phyloP scores from a whole-genome alignment of 2,888 invertebrate species.

The Spodoptera littoralis region DNA sequence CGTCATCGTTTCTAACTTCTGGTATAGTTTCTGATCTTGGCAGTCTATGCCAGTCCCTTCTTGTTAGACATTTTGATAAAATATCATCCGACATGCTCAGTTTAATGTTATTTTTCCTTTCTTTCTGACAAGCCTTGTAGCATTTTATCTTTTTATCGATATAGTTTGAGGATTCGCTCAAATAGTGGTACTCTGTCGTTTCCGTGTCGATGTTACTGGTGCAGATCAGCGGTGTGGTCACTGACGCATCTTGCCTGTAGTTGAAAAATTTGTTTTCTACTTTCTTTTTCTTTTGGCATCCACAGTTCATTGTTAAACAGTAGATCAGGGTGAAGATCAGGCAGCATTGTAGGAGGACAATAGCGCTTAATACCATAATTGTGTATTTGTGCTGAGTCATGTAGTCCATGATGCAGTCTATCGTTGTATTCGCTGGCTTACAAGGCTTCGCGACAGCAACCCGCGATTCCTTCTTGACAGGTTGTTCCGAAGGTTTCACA shows the following conservation, averaged over 20 bases:
- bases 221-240: conserved; percentile 79
- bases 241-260: conserved; percentile 76
- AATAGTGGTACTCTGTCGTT: conserved; percentile 73
- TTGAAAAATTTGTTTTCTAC: conserved; percentile 73
- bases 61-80: conserved; percentile 78
- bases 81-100: conserved; percentile 82
- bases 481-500: background rate
- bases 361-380: conserved; percentile 57
- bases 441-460: too few species aligned
- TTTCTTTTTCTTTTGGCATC: conserved; percentile 63
- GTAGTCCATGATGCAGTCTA: conserved; percentile 26
- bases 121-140: conserved; percentile 80
- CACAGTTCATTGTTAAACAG: conserved; percentile 65
- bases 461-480: background rate
- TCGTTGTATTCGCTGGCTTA: too few species aligned
- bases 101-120: conserved; percentile 65
- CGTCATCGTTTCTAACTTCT: conserved; percentile 67
- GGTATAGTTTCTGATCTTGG: conserved; percentile 65
- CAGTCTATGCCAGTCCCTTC: conserved; percentile 76
- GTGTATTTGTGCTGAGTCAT: conserved; percentile 62
- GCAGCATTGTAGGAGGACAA: conserved; percentile 72
- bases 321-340: conserved; percentile 73
- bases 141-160: conserved; percentile 76
- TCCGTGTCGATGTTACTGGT: conserved; percentile 79
- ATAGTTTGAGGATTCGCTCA: conserved; percentile 72